Percentiles rank a stretch among this genome's conserved stretches.
phyloP scores from a whole-genome alignment of 2,888 invertebrate genomes.

The Orthosia gracilis region DNA sequence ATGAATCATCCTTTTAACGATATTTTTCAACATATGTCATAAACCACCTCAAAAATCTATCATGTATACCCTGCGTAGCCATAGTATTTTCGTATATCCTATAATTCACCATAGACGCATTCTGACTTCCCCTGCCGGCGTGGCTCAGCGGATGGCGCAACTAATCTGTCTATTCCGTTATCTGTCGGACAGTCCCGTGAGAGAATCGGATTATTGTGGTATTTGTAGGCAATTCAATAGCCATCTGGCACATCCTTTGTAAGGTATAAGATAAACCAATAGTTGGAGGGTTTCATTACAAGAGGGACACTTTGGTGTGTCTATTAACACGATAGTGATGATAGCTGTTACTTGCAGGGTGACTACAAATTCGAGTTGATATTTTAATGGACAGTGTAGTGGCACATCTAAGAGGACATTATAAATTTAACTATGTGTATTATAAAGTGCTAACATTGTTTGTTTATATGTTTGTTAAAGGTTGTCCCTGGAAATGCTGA shows the following conservation, averaged over 20 bases:
- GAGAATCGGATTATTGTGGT: conserved; percentile 36
- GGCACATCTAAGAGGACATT: too few species aligned
- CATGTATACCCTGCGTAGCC: neutral
- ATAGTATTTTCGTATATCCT: neutral
- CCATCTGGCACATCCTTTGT: conserved; percentile 10
- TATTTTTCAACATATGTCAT: neutral
- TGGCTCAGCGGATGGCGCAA: conserved; percentile 39
- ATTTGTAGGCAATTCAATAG: conserved; percentile 31
- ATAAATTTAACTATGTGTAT: too few species aligned
- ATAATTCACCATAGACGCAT: conserved; percentile 22
- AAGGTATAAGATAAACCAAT: neutral
- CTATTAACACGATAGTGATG: neutral
- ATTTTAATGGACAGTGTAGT: neutral
- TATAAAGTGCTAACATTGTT: too few species aligned
- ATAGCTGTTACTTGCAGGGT: neutral
- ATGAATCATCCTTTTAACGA: neutral
- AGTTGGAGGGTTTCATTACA: neutral
- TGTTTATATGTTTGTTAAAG: too few species aligned
- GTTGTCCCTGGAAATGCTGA: too few species aligned
- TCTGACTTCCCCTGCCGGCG: conserved; percentile 27
- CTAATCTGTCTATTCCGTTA: conserved; percentile 59
- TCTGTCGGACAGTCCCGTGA: conserved; percentile 45
- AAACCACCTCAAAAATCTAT: neutral
- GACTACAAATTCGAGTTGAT: neutral
- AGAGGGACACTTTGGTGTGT: neutral